phyloP scores from a whole-genome alignment of 2,888 invertebrate genomes.

The Eupithecia centaureata region DNA sequence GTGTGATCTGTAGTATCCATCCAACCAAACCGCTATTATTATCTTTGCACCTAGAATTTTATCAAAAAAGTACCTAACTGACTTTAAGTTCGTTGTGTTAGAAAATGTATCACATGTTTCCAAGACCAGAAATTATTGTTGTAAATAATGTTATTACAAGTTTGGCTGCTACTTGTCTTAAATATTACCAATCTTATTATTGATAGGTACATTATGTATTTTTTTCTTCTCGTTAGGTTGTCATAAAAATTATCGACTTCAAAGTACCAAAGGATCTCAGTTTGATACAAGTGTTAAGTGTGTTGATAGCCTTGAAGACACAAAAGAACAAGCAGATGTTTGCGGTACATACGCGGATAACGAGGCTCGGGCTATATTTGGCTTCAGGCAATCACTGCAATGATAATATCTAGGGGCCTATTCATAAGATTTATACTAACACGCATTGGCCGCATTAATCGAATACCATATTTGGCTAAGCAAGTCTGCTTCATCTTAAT shows the following conservation, averaged over 20 bases:
- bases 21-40: no score
- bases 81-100: no score
- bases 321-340: slow-evolving; percentile 64
- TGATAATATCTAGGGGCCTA: slow-evolving; percentile 28
- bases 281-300: slow-evolving; percentile 19
- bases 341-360: slow-evolving; percentile 47
- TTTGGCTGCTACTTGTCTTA: background rate
- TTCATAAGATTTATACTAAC: slow-evolving; percentile 28
- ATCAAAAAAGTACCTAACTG: no score
- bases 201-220: background rate
- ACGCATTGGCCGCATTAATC: slow-evolving; percentile 13
- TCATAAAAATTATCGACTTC: slow-evolving; percentile 20
- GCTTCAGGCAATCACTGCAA: slow-evolving; percentile 40
- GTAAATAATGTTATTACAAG: background rate
- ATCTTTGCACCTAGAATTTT: no score
- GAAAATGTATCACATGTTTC: no score
- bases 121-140: background rate
- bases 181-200: background rate
- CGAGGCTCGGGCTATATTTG: slow-evolving; percentile 46
- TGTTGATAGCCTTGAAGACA: slow-evolving; percentile 57
- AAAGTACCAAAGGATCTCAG: slow-evolving; percentile 14
- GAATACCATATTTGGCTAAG: slow-evolving; percentile 12
- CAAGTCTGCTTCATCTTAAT: background rate
- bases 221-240: slow-evolving; percentile 13
- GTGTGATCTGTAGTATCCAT: no score